These are phyloP conservation scores for Ictalurus punctatus DNA, from an alignment of 2,113 vertebrate species.

Conservation along the genomic window DNA sequence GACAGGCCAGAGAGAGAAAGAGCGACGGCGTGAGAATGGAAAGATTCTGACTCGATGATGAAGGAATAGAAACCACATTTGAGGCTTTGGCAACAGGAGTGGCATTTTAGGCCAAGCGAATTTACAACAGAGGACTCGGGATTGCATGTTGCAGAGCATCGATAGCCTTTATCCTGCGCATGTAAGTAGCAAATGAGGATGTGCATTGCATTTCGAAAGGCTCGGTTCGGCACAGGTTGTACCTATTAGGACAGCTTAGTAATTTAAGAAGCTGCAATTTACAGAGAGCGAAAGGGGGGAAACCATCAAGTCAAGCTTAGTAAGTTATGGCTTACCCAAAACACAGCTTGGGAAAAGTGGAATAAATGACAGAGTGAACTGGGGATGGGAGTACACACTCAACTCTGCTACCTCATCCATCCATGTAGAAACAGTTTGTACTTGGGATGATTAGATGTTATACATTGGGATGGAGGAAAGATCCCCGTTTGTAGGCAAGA, in stretches of 20 bases:
- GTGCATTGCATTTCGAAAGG: slow-evolving; percentile 61
- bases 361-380: slow-evolving; percentile 53
- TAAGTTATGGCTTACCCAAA: slow-evolving; percentile 64
- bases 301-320: slow-evolving; percentile 61
- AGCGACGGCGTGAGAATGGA: slow-evolving; percentile 68
- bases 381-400: not conserved
- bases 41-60: slow-evolving; percentile 81
- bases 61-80: slow-evolving; percentile 84
- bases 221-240: slow-evolving; percentile 72
- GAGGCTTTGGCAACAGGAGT: slow-evolving; percentile 70
- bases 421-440: slow-evolving; percentile 24
- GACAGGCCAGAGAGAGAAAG: slow-evolving; percentile 24
- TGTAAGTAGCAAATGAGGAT: slow-evolving; percentile 61
- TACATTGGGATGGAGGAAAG: not conserved
- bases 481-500: not conserved
- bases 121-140: slow-evolving; percentile 66
- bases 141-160: slow-evolving; percentile 69
- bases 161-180: slow-evolving; percentile 66
- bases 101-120: slow-evolving; percentile 73
- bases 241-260: slow-evolving; percentile 80
- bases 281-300: slow-evolving; percentile 48
- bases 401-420: slow-evolving; percentile 9
- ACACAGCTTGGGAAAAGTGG: slow-evolving; percentile 68
- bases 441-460: slow-evolving; percentile 16
- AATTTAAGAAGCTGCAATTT: slow-evolving; percentile 78